phyloP scores from a whole-genome alignment of 2,888 invertebrate genomes.

The Dusona sp. region DNA sequence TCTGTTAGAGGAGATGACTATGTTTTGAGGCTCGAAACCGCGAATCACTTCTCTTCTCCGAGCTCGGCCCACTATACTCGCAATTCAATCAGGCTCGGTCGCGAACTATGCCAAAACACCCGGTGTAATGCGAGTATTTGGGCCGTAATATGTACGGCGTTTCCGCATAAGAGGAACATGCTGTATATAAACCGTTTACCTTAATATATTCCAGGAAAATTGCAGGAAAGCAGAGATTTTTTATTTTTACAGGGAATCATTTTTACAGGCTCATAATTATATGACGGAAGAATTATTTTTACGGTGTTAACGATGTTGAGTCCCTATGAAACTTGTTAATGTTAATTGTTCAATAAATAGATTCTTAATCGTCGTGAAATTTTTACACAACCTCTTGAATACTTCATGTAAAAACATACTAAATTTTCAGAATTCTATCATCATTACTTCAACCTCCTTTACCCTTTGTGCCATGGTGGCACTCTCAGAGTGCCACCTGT shows the following conservation, averaged over 20 bases:
- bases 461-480: too few species aligned
- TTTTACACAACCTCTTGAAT: too few species aligned
- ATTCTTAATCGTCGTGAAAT: too few species aligned
- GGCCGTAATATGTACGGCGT: neutral
- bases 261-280: too few species aligned
- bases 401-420: too few species aligned
- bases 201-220: slow-evolving; percentile 12
- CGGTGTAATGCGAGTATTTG: slow-evolving; percentile 13
- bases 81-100: slow-evolving; percentile 45
- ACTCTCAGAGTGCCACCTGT: too few species aligned
- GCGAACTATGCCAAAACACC: slow-evolving; percentile 51
- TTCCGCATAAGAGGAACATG: slow-evolving; percentile 3
- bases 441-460: too few species aligned
- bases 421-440: too few species aligned
- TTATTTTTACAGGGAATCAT: slow-evolving; percentile 2
- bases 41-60: slow-evolving; percentile 21
- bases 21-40: slow-evolving; percentile 44
- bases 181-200: neutral
- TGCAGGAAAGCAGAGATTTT: slow-evolving; percentile 34
- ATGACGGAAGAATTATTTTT: neutral
- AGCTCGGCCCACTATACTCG: slow-evolving; percentile 23
- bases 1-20: slow-evolving; percentile 52
- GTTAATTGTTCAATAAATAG: too few species aligned
- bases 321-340: too few species aligned
- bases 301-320: too few species aligned